phyloP scores from a whole-genome alignment of 1,140 invertebrate genomes.

The Drosophila grimshawi region DNA sequence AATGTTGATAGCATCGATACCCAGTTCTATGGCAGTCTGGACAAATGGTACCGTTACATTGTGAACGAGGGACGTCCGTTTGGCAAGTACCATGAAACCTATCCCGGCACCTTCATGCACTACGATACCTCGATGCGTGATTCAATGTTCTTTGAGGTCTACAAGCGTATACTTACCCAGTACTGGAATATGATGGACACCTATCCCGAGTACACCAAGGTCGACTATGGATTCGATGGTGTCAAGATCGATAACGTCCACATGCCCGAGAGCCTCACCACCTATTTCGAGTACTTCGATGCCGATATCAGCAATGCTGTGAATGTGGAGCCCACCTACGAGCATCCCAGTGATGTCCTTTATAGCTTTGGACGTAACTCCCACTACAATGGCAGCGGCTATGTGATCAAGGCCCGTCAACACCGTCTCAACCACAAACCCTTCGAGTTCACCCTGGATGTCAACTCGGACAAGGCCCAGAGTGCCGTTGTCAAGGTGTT shows the following conservation, averaged over 20 bases:
- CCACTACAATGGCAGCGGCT: slow-evolving; percentile 87
- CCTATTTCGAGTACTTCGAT: slow-evolving; percentile 90
- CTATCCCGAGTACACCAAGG: slow-evolving; percentile 85
- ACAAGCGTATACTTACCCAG: slow-evolving; percentile 86
- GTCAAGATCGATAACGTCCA: slow-evolving; percentile 88
- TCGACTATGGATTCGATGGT: slow-evolving; percentile 87
- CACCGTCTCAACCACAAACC: slow-evolving; percentile 88
- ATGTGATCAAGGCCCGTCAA: slow-evolving; percentile 86
- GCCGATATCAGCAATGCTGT: slow-evolving; percentile 89
- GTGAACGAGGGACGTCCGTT: slow-evolving; percentile 82
- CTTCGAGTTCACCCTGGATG: slow-evolving; percentile 86
- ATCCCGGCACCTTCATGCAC: slow-evolving; percentile 86
- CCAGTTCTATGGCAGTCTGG: slow-evolving; percentile 85
- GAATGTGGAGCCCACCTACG: slow-evolving; percentile 70
- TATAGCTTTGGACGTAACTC: slow-evolving; percentile 87
- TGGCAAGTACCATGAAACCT: slow-evolving; percentile 75
- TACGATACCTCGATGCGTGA: slow-evolving; percentile 88
- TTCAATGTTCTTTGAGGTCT: slow-evolving; percentile 88
- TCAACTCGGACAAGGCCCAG: slow-evolving; percentile 85
- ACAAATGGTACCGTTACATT: slow-evolving; percentile 80
- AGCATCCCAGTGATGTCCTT: slow-evolving; percentile 79
- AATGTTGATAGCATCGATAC: slow-evolving; percentile 85
- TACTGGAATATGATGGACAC: slow-evolving; percentile 86
- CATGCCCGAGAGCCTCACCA: slow-evolving; percentile 88
- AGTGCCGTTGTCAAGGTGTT: slow-evolving; percentile 86